phyloP scores from a whole-genome alignment of 1,140 invertebrate genomes.

The Campoletis sonorensis region DNA sequence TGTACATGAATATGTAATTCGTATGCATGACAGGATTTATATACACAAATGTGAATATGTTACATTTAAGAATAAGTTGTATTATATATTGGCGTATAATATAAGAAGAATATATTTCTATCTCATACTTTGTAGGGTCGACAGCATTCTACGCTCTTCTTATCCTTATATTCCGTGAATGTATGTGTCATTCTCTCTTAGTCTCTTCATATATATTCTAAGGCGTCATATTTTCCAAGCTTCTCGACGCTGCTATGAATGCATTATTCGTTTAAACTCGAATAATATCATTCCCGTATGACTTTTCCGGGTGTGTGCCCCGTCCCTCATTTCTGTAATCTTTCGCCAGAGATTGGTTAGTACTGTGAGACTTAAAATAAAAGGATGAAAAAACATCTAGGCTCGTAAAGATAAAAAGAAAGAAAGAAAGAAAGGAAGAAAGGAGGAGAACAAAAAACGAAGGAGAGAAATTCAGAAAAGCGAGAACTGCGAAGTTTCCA shows the following conservation, averaged over 20 bases:
- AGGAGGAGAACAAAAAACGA: neutral
- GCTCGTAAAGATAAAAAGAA: neutral
- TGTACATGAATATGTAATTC: neutral
- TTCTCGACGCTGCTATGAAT: slow-evolving; percentile 40
- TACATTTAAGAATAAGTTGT: neutral
- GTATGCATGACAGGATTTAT: neutral
- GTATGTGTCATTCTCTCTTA: neutral
- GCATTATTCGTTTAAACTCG: slow-evolving; percentile 49
- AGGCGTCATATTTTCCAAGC: neutral
- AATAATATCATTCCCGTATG: slow-evolving; percentile 42
- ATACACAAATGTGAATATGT: neutral
- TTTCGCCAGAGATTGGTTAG: slow-evolving; percentile 19
- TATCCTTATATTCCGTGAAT: neutral
- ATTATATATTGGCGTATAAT: neutral
- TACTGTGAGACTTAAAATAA: neutral
- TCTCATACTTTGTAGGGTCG: neutral
- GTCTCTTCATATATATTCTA: neutral
- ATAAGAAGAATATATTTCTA: neutral
- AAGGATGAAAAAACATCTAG: neutral
- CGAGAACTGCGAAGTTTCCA: neutral
- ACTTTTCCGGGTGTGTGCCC: neutral
- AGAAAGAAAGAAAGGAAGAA: neutral
- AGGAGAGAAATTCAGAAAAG: neutral
- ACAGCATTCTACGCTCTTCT: neutral
- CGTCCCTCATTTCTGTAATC: slow-evolving; percentile 31